Evolutionary conservation across 2,888 invertebrate genomes (phyloP), one percentile per base, ranked within the genome.

Genomic region (Amblyjoppa fuscipennis): DNA sequence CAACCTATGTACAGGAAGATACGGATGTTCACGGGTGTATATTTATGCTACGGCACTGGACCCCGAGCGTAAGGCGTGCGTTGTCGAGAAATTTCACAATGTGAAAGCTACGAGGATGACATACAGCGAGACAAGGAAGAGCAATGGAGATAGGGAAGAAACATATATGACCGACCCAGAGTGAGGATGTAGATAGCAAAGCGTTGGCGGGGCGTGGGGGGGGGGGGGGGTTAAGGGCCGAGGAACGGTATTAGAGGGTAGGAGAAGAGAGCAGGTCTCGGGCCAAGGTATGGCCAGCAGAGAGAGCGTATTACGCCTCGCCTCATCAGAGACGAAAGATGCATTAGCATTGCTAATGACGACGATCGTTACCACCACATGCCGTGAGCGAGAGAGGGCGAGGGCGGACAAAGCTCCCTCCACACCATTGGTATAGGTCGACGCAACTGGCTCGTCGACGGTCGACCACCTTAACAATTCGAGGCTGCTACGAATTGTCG

Each of bases 311-410:
- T 92, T 92, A 91, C 89, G 90, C 85, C 90, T 73, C 80, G 91
- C 88, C 91, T 93, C 93, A 92, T 93, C 93, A 91, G 92, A 85
- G 83, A 91, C 92, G 93, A 91, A 93, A 92, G 90, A 89, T 91
- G 90, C 93, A 93, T 93, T 93, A 93, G 93, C 93, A 93, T 91
- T 93, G 93, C 93, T 93, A 93, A 93, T 93, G 92, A 92, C 91
- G 84, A 79, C 89, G 91, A 91, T 93, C 93, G 92, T 93, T 93
- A 92, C 92, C 90, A 87, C 89, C 92, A 91, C 90, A 91, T 92
- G 91, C 90, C 89, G 88, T 90, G 66, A 38, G 31, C 83, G 69
- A 84, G 84, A 16, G 9, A 20, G 53, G n/a, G 31, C 28, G 64
- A 70, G 70, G 28, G 77, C 61, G 25, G 9, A 34, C 28, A 28